phyloP scores from a whole-genome alignment of 2,888 invertebrate species.

The Ferrisia virgata region DNA sequence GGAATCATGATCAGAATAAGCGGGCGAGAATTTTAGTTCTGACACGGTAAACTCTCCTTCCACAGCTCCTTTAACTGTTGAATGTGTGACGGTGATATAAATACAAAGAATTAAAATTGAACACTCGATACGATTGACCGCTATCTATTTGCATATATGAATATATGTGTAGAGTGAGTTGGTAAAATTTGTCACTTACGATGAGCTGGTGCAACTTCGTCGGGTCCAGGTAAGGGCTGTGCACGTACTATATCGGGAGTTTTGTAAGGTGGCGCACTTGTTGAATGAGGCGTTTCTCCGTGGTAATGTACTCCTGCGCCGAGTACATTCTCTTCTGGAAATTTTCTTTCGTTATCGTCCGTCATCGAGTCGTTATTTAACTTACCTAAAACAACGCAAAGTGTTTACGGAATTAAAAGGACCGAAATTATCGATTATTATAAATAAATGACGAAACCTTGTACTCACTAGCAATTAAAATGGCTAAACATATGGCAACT shows the following conservation, averaged over 20 bases:
- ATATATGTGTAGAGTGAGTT: not conserved
- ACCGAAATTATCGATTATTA: too few species aligned
- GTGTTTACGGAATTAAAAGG: not conserved
- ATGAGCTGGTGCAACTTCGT: not conserved
- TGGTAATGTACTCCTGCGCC: not conserved
- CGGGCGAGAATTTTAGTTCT: slow-evolving; percentile 63
- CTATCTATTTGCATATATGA: not conserved
- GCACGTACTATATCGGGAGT: not conserved
- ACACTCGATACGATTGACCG: too few species aligned
- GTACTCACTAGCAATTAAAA: slow-evolving; percentile 70
- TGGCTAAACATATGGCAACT: slow-evolving; percentile 66
- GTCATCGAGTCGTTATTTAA: slow-evolving; percentile 26
- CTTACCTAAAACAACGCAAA: not conserved
- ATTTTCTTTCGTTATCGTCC: slow-evolving; percentile 14
- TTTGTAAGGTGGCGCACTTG: not conserved
- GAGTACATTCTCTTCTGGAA: slow-evolving; percentile 6
- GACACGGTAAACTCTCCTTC: slow-evolving; percentile 68
- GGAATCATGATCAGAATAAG: slow-evolving; percentile 62
- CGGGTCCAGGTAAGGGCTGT: not conserved
- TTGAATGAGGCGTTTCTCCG: not conserved
- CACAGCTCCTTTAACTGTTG: slow-evolving; percentile 64
- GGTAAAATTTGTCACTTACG: not conserved
- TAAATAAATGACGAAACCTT: not conserved
- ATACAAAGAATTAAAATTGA: too few species aligned
- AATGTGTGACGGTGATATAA: too few species aligned